Base-by-base conservation (phyloP, 2,797 vertebrate genomes). In the Gambelia wislizenii region DNA sequence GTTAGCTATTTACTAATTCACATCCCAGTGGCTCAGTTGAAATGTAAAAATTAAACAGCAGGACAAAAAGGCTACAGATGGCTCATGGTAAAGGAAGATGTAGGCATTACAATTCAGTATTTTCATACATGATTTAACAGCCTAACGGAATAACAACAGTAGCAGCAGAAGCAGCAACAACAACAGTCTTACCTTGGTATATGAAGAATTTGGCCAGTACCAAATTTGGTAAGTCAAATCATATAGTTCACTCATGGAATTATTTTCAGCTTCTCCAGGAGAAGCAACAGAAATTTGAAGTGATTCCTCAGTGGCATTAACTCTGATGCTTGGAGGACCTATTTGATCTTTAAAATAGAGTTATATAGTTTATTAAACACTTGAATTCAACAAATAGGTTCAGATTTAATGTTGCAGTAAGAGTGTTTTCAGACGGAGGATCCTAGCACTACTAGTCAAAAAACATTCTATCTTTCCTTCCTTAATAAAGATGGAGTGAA, bases 181-280 rank as follows among this genome's bases (percentile, higher is more conserved):
- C 8, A 39, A 82, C 25, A 2, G 27, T 84, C 89, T 89, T 87
- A 97, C 97, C 96, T 96, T 54, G 22, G 54, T 6, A 87, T 86
- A 33, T 0, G 95, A 94, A 84, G 92, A 84, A 30, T 96, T 95
- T 89, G 94, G 90, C 96, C 96, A 95, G 74, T 96, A 95, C 0
- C 86, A 5, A 89, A 97, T 0, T 22, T 93, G 92, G 87, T 97
- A 97, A 79, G 52, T 91, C 4, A 95, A 86, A 0, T 12, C 7
- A 75, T 94, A 92, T 39, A 1, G 0, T 0, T 69, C 20, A n/a
- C 42, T 88, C 86, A 84, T 85, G 6, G 1, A 0, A 2, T 70
- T 59, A 42, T 2, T 2, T 87, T 80, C 72, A 52, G 83, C 5
- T 18, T 87, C 90, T 85, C 89, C 83, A 0, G 93, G 93, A 86